These are phyloP conservation scores for Aphidoletes aphidimyza DNA, from an alignment of 2,888 invertebrate genomes.

Conservation along the genomic window DNA sequence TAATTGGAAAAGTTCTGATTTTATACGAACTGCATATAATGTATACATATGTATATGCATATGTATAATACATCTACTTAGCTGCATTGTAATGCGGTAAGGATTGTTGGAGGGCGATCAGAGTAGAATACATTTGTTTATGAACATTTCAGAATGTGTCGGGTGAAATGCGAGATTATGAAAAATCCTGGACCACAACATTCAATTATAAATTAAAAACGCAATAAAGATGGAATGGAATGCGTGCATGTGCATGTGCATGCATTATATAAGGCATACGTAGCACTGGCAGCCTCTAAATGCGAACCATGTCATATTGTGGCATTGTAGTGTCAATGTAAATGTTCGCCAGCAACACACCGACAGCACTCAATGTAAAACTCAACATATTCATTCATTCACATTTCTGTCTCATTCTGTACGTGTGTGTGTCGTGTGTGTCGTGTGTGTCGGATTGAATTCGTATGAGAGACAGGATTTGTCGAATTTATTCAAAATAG, in stretches of 20 bases:
- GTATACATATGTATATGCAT: too few relatives aligned
- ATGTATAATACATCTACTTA: too few relatives aligned
- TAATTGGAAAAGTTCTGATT: too few relatives aligned
- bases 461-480: too few relatives aligned
- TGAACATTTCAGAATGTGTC: too few relatives aligned
- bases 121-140: background rate
- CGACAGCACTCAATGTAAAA: background rate
- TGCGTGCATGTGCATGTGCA: background rate
- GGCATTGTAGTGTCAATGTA: constrained; percentile 34
- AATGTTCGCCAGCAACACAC: background rate
- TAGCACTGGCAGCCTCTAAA: background rate
- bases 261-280: background rate
- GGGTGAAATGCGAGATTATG: background rate
- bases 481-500: constrained; percentile 20
- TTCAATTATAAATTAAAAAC: constrained; percentile 43
- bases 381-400: background rate
- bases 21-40: too few relatives aligned
- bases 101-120: too few relatives aligned
- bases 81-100: too few relatives aligned
- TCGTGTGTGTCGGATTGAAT: too few relatives aligned
- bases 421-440: background rate
- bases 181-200: background rate
- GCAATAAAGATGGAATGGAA: background rate
- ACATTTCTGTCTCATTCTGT: background rate
- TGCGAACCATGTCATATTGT: background rate